phyloP scores from a whole-genome alignment of 53 echinoderm and acorn worm species.

The Crossaster papposus region DNA sequence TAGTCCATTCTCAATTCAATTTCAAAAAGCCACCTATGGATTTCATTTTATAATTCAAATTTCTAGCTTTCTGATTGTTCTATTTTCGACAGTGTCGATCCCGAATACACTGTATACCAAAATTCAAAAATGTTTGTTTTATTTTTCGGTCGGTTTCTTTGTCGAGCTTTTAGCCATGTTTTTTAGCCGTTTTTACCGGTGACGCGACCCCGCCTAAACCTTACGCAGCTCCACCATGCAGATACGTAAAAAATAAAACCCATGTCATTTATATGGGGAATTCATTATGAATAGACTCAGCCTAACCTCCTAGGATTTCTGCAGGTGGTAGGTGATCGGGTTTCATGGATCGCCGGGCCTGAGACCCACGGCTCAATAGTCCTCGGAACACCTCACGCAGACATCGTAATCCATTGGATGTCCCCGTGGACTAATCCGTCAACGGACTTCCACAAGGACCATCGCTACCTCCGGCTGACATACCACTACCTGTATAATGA shows the following conservation, averaged over 20 bases:
- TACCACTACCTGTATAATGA: no score
- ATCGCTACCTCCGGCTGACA: no score
- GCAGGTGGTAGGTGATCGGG: not conserved
- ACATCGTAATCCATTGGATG: constrained; percentile 7
- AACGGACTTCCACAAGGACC: not conserved
- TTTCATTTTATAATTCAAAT: not conserved
- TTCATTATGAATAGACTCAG: not conserved
- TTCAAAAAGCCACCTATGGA: not conserved
- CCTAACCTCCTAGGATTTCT: not conserved
- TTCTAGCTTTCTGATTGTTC: not conserved
- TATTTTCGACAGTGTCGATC: no score
- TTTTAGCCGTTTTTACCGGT: not conserved
- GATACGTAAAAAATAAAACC: not conserved
- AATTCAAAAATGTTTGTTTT: not conserved
- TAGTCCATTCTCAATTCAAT: no score
- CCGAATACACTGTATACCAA: not conserved
- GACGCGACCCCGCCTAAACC: not conserved
- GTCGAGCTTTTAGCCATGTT: not conserved
- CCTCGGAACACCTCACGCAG: not conserved
- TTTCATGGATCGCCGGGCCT: not conserved
- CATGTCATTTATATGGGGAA: constrained; percentile 2
- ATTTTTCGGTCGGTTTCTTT: constrained; percentile 7
- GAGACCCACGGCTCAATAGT: not conserved
- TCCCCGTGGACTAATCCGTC: not conserved
- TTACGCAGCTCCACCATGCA: not conserved